Base-by-base conservation (phyloP, 2,797 vertebrate genomes). In the Morelia viridis region DNA sequence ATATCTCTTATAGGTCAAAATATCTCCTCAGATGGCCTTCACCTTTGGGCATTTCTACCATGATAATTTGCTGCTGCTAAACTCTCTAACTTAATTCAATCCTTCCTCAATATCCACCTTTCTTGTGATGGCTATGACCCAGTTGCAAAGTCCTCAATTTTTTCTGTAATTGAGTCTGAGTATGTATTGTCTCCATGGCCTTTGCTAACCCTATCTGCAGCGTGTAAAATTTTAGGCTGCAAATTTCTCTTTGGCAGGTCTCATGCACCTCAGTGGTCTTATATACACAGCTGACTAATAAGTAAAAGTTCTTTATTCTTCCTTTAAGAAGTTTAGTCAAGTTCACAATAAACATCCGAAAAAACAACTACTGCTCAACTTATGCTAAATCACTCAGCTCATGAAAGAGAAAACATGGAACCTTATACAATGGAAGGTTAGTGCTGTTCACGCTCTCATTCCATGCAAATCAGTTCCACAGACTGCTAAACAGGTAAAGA, bases 361-460 rank as follows among this genome's bases (percentile, higher is more conserved):
- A 93, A 87, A 71, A 95, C 92, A 0, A 94, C 92, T 95, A 94
- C 92, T 95, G 92, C 57, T 95, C 94, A 92, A 61, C 80, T 84
- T 83, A 95, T 87, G 64, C 5, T 31, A 87, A 89, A 28, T 91
- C 91, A 94, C 92, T 94, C 95, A 94, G 94, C 90, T 94, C 93
- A 94, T 92, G 92, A 96, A 95, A 91, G 9, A 93, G 15, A 91
- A 94, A 80, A 61, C 85, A 68, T 1, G 41, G 4, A 94, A 26
- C 61, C 64, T 87, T 57, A 41, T 4, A 84, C 22, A 4, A n/a
- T 71, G 93, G 15, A 9, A 41, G 96, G 95, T 95, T 62, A 90
- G 46, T 88, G 22, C 28, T 96, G 91, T 95, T 95, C 95, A 91
- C 93, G 93, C 87, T 93, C 50, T 31, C 64, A 96, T 95, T 96